Evolutionary conservation across 2,888 invertebrate species (phyloP).

Genomic region (Pollenia labialis): DNA sequence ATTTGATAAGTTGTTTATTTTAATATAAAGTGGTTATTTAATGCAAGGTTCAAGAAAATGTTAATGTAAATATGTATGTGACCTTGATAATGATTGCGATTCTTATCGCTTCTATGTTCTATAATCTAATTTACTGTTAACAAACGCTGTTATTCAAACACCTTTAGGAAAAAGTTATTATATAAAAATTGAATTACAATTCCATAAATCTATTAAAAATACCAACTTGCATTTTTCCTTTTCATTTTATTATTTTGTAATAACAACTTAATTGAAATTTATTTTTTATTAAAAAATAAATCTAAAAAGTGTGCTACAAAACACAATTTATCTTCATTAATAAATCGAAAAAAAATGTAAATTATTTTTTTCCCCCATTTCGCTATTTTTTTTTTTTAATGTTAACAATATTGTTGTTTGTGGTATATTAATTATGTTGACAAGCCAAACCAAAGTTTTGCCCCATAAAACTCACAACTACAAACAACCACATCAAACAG

Average conservation of each 20-base stretch:
- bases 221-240: conserved; percentile 1
- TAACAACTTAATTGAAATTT: conserved; percentile 1
- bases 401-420: conserved; percentile 31
- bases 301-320: background rate
- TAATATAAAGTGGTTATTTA: no score
- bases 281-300: background rate
- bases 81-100: no score
- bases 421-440: conserved; percentile 57
- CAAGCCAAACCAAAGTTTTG: conserved; percentile 42
- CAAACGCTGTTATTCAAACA: background rate
- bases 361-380: conserved; percentile 43
- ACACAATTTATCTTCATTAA: conserved; percentile 57
- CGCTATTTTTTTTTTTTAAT: background rate
- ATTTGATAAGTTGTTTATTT: no score
- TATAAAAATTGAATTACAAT: background rate
- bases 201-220: conserved; percentile 13
- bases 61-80: no score
- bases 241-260: conserved; percentile 1
- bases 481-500: background rate
- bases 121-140: background rate
- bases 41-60: no score
- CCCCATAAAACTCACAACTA: conserved; percentile 23
- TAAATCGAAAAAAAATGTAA: conserved; percentile 49
- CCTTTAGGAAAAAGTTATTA: background rate
- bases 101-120: no score